Percentiles rank a stretch among this genome's conserved stretches.
Conservation (phyloP, 2,113 vertebrate species). For the Oryzias javanicus region DNA sequence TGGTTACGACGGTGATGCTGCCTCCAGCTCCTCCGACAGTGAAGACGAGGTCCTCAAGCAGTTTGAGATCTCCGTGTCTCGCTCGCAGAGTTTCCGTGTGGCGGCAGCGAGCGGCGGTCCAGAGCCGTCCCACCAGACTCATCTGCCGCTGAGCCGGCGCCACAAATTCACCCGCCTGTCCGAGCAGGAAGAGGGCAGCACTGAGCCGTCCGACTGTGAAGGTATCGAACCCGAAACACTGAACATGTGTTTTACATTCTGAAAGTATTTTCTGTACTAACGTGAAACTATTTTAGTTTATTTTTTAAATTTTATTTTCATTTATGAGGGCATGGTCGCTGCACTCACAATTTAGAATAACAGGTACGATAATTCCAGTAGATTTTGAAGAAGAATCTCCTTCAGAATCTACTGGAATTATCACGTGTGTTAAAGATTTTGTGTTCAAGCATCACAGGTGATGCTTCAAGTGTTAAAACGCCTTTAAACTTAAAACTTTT, state of each 20-base stretch:
- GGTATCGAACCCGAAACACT: conserved; percentile 39
- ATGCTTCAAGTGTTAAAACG: too few relatives aligned
- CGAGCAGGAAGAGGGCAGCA: conserved; percentile 70
- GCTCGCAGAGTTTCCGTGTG: conserved; percentile 78
- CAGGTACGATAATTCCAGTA: too few relatives aligned
- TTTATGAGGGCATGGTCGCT: too few relatives aligned
- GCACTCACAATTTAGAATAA: too few relatives aligned
- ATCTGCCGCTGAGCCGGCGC: conserved; percentile 46
- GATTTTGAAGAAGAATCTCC: too few relatives aligned
- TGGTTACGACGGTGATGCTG: conserved; percentile 71
- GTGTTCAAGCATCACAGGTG: too few relatives aligned
- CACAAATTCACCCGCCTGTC: conserved; percentile 72
- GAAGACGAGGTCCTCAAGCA: conserved; percentile 81
- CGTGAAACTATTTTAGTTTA: too few relatives aligned
- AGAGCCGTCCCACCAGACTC: conserved; percentile 44
- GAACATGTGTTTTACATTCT: not conserved
- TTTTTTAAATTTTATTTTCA: too few relatives aligned
- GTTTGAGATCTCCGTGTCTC: conserved; percentile 83
- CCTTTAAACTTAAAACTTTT: too few relatives aligned
- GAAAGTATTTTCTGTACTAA: not conserved
- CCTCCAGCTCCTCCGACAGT: conserved; percentile 79
- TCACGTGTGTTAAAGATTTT: too few relatives aligned
- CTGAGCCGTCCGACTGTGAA: conserved; percentile 79
- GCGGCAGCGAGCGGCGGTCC: conserved; percentile 45
- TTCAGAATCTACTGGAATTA: too few relatives aligned